A percentile compares a stretch with the other conserved stretches of the same genome.
phyloP scores from a whole-genome alignment of 2,113 vertebrate genomes.

The Ceuthmochares aereus region DNA sequence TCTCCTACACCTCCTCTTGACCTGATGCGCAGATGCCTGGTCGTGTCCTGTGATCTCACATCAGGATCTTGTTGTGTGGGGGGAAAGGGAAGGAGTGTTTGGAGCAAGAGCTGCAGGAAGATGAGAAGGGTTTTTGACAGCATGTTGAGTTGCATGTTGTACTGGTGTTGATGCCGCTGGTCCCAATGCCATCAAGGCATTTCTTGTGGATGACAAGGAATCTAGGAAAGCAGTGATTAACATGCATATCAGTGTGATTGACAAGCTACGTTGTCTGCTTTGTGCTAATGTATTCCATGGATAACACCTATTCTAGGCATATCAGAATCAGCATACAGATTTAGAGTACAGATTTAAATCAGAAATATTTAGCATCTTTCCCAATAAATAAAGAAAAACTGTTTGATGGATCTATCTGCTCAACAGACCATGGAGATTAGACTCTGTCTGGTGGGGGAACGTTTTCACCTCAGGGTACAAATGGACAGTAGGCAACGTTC shows the following conservation, averaged over 20 bases:
- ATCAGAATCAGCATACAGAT: constrained; percentile 6
- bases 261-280: constrained; percentile 36
- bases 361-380: constrained; percentile 28
- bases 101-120: constrained; percentile 66
- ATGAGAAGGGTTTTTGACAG: constrained; percentile 68
- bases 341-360: neutral
- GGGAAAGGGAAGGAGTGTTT: constrained; percentile 47
- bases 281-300: constrained; percentile 34
- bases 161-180: constrained; percentile 62
- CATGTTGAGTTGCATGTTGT: constrained; percentile 63
- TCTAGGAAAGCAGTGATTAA: constrained; percentile 75
- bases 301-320: constrained; percentile 31
- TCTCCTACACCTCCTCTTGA: constrained; percentile 67
- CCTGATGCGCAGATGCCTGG: constrained; percentile 50
- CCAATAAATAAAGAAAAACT: constrained; percentile 3
- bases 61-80: constrained; percentile 54
- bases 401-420: neutral
- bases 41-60: constrained; percentile 59
- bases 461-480: neutral
- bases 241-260: constrained; percentile 68
- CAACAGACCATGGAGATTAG: neutral
- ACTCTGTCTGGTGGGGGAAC: neutral
- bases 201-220: constrained; percentile 72
- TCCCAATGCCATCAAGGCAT: constrained; percentile 72
- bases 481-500: neutral